These are phyloP conservation scores for Chymomyza caudatula DNA, from an alignment of 2,888 invertebrate species.

Conservation along the genomic window DNA sequence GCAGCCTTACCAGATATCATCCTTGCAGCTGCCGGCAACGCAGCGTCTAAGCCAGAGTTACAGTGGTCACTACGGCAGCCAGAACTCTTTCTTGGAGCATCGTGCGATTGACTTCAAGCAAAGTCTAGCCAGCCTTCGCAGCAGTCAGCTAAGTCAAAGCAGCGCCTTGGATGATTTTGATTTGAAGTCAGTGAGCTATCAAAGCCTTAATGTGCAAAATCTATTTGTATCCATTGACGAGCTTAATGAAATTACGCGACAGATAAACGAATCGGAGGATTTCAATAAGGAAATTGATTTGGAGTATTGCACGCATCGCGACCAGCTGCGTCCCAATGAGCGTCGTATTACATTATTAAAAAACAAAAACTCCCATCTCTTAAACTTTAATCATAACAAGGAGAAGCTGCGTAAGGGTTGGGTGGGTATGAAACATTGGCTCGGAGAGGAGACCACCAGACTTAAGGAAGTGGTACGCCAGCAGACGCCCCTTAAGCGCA, in stretches of 20 bases:
- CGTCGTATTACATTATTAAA: slow-evolving; percentile 76
- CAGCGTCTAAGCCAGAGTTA: slow-evolving; percentile 39
- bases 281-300: slow-evolving; percentile 75
- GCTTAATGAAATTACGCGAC: slow-evolving; percentile 76
- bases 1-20: slow-evolving; percentile 68
- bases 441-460: slow-evolving; percentile 76
- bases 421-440: slow-evolving; percentile 77
- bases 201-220: slow-evolving; percentile 76
- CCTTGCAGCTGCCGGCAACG: slow-evolving; percentile 48
- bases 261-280: slow-evolving; percentile 77
- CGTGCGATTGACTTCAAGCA: slow-evolving; percentile 71
- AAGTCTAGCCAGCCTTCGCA: slow-evolving; percentile 59
- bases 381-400: slow-evolving; percentile 75
- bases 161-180: slow-evolving; percentile 74
- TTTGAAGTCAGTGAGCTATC: slow-evolving; percentile 77
- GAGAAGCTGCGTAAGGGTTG: slow-evolving; percentile 77
- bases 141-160: slow-evolving; percentile 33
- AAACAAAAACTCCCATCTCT: slow-evolving; percentile 75
- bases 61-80: slow-evolving; percentile 54
- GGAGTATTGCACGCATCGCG: slow-evolving; percentile 77
- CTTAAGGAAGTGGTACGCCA: slow-evolving; percentile 77
- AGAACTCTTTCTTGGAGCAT: too few species aligned
- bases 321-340: slow-evolving; percentile 76
- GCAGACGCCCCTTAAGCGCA: slow-evolving; percentile 75
- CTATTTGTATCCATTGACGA: slow-evolving; percentile 78